Evolutionary conservation across 2,113 vertebrate species (phyloP).

Genomic region (Dipodomys ordii): DNA sequence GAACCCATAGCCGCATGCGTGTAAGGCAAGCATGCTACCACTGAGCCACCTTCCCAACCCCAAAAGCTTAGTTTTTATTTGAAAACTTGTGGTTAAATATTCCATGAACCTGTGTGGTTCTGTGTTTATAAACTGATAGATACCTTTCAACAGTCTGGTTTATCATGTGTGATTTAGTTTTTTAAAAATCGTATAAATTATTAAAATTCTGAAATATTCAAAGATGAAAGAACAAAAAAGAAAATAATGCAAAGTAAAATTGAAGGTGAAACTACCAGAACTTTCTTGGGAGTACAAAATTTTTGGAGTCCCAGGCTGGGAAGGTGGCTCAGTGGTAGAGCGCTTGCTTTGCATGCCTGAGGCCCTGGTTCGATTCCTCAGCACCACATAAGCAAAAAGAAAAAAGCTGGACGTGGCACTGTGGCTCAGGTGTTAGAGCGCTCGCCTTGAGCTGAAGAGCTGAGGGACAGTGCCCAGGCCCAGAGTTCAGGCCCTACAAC

Average conservation of each 20-base stretch:
- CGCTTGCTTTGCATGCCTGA: too few species aligned
- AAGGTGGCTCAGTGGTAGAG: too few species aligned
- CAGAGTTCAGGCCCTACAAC: too few species aligned
- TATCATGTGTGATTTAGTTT: constrained; percentile 14
- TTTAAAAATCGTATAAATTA: constrained; percentile 5
- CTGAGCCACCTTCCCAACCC: too few species aligned
- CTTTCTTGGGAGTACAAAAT: neutral
- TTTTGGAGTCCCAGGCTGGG: neutral
- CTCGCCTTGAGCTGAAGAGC: too few species aligned
- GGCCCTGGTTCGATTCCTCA: too few species aligned
- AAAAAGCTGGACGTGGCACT: too few species aligned
- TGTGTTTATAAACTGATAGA: constrained; percentile 8
- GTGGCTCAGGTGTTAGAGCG: too few species aligned
- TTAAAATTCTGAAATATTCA: constrained; percentile 48
- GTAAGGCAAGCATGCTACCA: too few species aligned
- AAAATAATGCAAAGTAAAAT: neutral
- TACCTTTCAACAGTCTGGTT: constrained; percentile 42
- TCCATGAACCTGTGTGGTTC: neutral
- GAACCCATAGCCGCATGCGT: too few species aligned
- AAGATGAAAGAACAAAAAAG: neutral
- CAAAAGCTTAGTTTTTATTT: constrained; percentile 7
- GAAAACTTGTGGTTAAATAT: neutral
- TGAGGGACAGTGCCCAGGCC: too few species aligned
- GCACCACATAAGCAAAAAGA: too few species aligned
- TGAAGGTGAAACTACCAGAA: constrained; percentile 48